These are phyloP conservation scores for Pelodytes ibericus DNA, from an alignment of 2,797 vertebrate genomes.

Conservation along the genomic window DNA sequence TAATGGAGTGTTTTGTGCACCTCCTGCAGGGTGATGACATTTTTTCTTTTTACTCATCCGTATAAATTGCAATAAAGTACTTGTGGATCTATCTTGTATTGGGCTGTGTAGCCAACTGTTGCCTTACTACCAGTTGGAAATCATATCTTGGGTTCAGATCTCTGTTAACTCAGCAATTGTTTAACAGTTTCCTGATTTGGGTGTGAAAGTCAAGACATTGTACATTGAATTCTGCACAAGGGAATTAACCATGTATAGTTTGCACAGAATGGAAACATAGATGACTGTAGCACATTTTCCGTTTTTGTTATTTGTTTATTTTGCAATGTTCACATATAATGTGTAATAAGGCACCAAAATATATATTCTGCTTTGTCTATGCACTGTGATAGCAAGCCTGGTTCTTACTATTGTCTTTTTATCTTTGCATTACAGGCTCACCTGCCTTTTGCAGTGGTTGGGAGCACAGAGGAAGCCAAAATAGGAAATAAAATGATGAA, in stretches of 20 bases:
- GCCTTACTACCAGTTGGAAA: background rate
- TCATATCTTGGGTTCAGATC: no score
- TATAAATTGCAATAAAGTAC: no score
- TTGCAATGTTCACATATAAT: no score
- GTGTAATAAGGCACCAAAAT: no score
- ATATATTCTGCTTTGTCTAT: no score
- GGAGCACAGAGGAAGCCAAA: conserved; percentile 97
- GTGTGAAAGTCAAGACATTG: conserved; percentile 1
- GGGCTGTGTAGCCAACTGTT: background rate
- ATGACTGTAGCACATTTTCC: no score
- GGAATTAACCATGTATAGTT: background rate
- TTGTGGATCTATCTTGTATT: no score
- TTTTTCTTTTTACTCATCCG: no score
- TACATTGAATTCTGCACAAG: background rate
- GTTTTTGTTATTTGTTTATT: no score
- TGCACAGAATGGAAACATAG: background rate
- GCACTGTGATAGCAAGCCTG: background rate
- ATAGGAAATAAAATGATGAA: conserved; percentile 99
- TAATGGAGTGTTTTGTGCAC: no score
- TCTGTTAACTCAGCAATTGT: background rate
- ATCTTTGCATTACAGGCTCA: conserved; percentile 81
- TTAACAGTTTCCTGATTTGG: background rate
- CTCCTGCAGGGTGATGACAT: no score
- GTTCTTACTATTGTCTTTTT: background rate
- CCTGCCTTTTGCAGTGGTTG: conserved; percentile 95